Conservation (phyloP, 2,113 vertebrate genomes). For the Axis porcinus region DNA sequence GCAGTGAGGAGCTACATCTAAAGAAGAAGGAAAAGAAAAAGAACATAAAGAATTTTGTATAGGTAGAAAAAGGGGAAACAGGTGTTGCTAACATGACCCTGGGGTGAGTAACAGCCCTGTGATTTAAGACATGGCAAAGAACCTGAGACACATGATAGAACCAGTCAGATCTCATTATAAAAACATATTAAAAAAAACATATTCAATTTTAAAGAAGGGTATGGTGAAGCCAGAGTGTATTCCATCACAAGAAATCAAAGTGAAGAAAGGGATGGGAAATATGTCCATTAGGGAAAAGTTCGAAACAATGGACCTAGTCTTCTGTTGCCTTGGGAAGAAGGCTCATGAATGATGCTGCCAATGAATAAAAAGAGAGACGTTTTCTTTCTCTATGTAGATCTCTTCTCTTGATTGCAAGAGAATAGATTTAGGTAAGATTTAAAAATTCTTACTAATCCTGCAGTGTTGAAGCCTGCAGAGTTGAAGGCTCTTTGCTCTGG, state of each 20-base stretch:
- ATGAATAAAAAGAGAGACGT: background rate
- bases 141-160: background rate
- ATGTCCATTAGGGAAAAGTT: background rate
- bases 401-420: background rate
- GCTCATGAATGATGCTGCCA: background rate
- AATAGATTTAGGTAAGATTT: background rate
- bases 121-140: background rate
- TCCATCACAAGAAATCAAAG: background rate
- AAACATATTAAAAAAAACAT: slow-evolving; percentile 44
- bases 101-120: background rate
- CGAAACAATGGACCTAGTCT: background rate
- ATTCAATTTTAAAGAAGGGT: background rate
- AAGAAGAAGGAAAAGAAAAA: background rate
- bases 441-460: background rate
- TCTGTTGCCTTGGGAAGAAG: background rate
- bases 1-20: background rate
- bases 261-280: slow-evolving; percentile 16
- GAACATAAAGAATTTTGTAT: background rate
- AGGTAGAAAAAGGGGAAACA: background rate
- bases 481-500: background rate
- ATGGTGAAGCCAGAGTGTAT: background rate
- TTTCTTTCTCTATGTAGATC: background rate
- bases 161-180: background rate
- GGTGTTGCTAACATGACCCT: background rate
- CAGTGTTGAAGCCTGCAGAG: background rate